Conservation (phyloP, 53 echinoderm and acorn worm genomes). For the Stichopus horrens region DNA sequence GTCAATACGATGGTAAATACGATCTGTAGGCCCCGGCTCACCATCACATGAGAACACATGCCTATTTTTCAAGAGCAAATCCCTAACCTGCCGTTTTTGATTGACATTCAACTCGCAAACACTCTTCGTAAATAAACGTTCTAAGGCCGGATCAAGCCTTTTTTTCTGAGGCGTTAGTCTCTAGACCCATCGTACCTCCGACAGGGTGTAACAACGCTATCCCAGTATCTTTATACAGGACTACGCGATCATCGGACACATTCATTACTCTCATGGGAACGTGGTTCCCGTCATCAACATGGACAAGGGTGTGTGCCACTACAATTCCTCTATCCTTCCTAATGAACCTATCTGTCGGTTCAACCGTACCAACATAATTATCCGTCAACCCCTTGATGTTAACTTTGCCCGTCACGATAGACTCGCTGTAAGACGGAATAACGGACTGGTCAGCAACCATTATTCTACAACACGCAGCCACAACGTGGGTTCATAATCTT, state of each 20-base stretch:
- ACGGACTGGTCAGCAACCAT: neutral
- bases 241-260: neutral
- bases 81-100: neutral
- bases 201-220: neutral
- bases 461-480: neutral
- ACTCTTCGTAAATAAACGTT: neutral
- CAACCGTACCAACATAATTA: neutral
- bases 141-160: neutral
- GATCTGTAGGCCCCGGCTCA: neutral
- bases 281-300: neutral
- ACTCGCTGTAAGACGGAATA: neutral
- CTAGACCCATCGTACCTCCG: neutral
- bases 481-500: neutral
- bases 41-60: slow-evolving; percentile 11
- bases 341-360: neutral
- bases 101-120: neutral
- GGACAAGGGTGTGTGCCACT: slow-evolving; percentile 8
- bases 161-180: neutral
- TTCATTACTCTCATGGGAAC: slow-evolving; percentile 26
- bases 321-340: neutral
- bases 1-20: slow-evolving; percentile 16
- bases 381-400: neutral
- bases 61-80: neutral
- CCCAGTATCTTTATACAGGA: neutral
- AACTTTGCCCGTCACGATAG: neutral